phyloP scores from a whole-genome alignment of 2,113 vertebrate genomes.

The Clarias magur region DNA sequence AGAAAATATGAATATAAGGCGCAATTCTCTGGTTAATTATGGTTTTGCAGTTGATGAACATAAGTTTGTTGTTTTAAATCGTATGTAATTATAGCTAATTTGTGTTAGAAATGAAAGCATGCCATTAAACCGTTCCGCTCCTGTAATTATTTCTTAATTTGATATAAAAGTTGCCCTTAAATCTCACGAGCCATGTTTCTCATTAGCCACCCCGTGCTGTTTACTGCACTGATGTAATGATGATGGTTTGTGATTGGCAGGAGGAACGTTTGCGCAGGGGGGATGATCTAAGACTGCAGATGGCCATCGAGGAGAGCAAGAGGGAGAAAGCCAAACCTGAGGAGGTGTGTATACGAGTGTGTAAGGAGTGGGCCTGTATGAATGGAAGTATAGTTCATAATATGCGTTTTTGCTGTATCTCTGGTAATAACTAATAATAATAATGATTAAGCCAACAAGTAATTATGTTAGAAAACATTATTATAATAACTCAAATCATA shows the following conservation, averaged over 20 bases:
- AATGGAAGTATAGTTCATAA: background rate
- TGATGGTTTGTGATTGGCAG: constrained; percentile 70
- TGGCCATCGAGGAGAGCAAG: constrained; percentile 91
- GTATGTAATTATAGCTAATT: constrained; percentile 1
- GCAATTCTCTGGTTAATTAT: background rate
- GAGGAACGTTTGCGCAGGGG: constrained; percentile 87
- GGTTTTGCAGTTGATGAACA: background rate
- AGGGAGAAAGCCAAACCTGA: constrained; percentile 81
- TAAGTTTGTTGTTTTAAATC: background rate
- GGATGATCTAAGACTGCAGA: constrained; percentile 88
- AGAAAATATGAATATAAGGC: background rate
- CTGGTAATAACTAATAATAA: background rate
- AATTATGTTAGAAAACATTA: background rate
- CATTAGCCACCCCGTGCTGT: constrained; percentile 31
- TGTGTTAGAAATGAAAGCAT: constrained; percentile 24
- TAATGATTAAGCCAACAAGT: background rate
- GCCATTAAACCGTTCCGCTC: background rate
- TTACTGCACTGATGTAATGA: constrained; percentile 31
- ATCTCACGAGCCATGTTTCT: constrained; percentile 40
- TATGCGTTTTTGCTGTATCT: background rate
- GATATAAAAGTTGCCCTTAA: constrained; percentile 37
- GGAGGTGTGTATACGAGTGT: constrained; percentile 69
- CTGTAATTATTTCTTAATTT: constrained; percentile 5
- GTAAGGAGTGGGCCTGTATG: background rate
- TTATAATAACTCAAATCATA: background rate